A percentile compares a stretch with the other conserved stretches of the same genome.
Conservation (phyloP, 2,888 invertebrate genomes). For the Ophioninae sp. region DNA sequence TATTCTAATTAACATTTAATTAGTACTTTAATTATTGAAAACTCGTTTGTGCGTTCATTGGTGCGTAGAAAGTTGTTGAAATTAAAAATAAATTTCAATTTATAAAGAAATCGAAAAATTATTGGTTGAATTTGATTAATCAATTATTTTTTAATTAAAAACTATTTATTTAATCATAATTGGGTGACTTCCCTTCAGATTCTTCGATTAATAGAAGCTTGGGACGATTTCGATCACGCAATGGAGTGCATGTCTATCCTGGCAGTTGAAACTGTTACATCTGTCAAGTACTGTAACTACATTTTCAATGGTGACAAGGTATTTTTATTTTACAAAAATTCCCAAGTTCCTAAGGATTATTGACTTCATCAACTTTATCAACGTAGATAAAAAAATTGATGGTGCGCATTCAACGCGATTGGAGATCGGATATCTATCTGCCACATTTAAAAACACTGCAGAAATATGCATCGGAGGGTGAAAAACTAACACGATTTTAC, state of each 20-base stretch:
- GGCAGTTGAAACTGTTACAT: conserved; percentile 15
- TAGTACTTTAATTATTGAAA: too few relatives aligned
- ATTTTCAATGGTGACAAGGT: conserved; percentile 54
- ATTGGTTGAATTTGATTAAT: too few relatives aligned
- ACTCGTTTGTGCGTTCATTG: too few relatives aligned
- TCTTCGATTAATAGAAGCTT: conserved; percentile 49
- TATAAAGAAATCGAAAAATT: too few relatives aligned
- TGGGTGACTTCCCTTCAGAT: conserved; percentile 23
- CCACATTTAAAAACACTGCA: conserved; percentile 37
- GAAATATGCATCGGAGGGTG: conserved; percentile 44
- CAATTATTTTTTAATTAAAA: too few relatives aligned
- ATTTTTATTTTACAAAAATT: not conserved
- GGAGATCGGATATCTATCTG: conserved; percentile 27
- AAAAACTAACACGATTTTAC: conserved; percentile 48
- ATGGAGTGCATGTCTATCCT: conserved; percentile 55
- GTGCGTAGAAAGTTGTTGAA: too few relatives aligned
- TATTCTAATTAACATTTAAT: too few relatives aligned
- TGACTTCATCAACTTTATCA: not conserved
- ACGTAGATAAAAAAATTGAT: conserved; percentile 49
- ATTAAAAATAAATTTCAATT: too few relatives aligned
- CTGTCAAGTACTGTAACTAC: conserved; percentile 49
- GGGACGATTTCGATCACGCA: conserved; percentile 52
- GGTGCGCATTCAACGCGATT: conserved; percentile 48
- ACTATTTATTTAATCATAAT: too few relatives aligned
- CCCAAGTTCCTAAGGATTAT: not conserved